Percentiles rank a stretch among this genome's conserved stretches.
These are phyloP conservation scores for Tragelaphus strepsiceros DNA, from an alignment of 2,113 vertebrate species.

Conservation along the genomic window DNA sequence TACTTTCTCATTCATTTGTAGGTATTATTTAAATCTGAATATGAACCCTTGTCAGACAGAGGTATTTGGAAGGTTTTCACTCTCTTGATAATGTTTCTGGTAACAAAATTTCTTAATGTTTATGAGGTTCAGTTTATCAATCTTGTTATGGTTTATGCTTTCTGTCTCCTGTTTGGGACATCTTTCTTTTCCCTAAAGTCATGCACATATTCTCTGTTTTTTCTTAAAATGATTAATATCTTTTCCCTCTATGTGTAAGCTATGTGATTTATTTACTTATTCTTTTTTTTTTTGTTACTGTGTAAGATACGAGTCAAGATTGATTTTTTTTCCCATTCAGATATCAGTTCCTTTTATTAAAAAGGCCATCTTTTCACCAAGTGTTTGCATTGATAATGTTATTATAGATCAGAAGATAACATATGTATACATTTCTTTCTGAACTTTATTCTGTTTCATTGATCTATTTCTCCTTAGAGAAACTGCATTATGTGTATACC, in stretches of 20 bases:
- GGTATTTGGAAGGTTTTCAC: background rate
- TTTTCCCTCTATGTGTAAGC: background rate
- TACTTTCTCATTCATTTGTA: background rate
- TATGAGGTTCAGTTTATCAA: background rate
- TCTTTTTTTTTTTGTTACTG: background rate
- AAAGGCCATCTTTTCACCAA: background rate
- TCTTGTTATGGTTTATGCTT: background rate
- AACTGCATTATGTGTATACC: background rate
- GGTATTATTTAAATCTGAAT: background rate
- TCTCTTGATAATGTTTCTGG: background rate
- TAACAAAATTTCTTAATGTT: background rate
- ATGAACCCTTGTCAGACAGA: background rate
- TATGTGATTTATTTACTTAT: no score
- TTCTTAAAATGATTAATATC: background rate
- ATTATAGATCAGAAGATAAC: background rate
- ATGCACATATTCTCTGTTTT: background rate
- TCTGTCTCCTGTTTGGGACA: background rate
- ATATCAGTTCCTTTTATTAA: background rate
- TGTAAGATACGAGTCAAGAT: background rate
- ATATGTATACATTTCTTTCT: background rate
- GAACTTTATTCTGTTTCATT: background rate
- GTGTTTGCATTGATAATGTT: background rate
- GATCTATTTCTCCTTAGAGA: background rate
- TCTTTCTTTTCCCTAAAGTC: background rate
- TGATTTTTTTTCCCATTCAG: background rate